Percentiles rank a stretch among this genome's conserved stretches.
Evolutionary conservation across 1,140 invertebrate species (phyloP).

Genomic region (Nylanderia fulva): DNA sequence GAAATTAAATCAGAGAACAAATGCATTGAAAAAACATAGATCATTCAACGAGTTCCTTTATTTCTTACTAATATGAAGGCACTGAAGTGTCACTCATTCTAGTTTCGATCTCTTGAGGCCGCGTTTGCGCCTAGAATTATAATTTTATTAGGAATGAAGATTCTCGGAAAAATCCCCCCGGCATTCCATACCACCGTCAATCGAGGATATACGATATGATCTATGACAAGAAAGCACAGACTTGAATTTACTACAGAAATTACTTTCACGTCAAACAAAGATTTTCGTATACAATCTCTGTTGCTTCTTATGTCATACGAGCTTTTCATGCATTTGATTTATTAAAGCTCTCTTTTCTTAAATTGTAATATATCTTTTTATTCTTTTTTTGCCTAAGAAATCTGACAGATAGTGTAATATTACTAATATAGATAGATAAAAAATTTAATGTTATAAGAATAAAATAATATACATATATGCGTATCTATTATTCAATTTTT

Average conservation of each 20-base stretch:
- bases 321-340: background rate
- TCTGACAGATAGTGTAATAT: background rate
- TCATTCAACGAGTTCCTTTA: constrained; percentile 5
- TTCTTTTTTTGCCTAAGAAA: background rate
- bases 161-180: constrained; percentile 57
- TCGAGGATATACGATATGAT: constrained; percentile 53
- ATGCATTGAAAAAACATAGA: background rate
- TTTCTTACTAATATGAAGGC: constrained; percentile 43
- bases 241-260: constrained; percentile 30
- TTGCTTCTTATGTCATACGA: background rate
- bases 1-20: background rate
- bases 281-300: background rate
- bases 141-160: constrained; percentile 50
- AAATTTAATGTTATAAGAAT: background rate
- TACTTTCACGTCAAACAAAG: background rate
- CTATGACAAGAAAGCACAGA: constrained; percentile 48
- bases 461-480: background rate
- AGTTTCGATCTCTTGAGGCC: constrained; percentile 64
- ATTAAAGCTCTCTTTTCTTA: background rate
- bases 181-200: constrained; percentile 45
- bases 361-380: background rate
- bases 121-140: constrained; percentile 56
- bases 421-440: background rate
- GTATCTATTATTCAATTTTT: no score
- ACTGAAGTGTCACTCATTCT: constrained; percentile 36